Base-by-base conservation (phyloP, 1,140 invertebrate genomes). In the Patella vulgata region DNA sequence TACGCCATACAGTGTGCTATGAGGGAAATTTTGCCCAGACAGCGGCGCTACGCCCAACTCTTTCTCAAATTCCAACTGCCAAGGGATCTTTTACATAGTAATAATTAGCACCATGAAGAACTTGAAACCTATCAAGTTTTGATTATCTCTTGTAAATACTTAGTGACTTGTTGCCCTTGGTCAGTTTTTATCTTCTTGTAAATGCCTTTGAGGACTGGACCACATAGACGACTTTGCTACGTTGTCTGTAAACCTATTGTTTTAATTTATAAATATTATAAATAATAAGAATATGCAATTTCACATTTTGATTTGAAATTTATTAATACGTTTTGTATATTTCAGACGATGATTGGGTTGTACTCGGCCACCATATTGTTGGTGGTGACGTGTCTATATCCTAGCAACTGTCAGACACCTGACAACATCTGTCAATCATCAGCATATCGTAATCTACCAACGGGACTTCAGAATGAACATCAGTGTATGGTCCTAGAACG, bases 401-500 rank as follows among this genome's bases (percentile, higher is more conserved):
- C n/a, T n/a, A n/a, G n/a, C n/a, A n/a, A n/a, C n/a, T 19, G 21
- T 17, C 47, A 40, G 30, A 30, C 21, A 3, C 48, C 58, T 30
- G 21, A 48, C 25, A 71, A 65, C 31, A 36, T 74, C 3, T 78
- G 76, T 46, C 43, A 56, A 11, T 70, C 62, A 0, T 19, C 53
- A 30, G 65, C 70, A 31, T 78, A 69, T 48, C 68, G 74, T 0
- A 23, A 54, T 14, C 57, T 78, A 33, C 50, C 65, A 0, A 8
- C 58, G 14, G 48, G 51, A 27, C 62, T 75, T 12, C 76, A 78
- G 57, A 78, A 74, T 63, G 73, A 75, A 55, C 71, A 78, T 57
- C 69, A 70, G 40, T 78, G 76, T 46, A 69, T 74, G 69, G 43
- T 73, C 6, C 50, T 78, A 11, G 71, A 78, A 43, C 55, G 70